Evolutionary conservation across 2,113 vertebrate species (phyloP).

Genomic region (Calypte anna): DNA sequence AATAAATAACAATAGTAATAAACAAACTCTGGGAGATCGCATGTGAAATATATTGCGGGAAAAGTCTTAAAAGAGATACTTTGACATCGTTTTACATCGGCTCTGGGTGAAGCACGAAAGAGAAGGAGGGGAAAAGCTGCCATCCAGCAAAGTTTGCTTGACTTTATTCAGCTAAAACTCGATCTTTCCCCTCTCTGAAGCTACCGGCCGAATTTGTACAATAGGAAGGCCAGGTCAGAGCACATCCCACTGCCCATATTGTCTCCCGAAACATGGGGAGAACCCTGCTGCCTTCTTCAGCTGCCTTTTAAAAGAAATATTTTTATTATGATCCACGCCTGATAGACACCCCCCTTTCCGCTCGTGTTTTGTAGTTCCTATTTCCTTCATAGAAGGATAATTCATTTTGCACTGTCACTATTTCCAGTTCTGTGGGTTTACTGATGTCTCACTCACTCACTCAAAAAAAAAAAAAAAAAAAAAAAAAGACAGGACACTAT

Average conservation of each 20-base stretch:
- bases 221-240: conserved; percentile 47
- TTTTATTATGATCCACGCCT: conserved; percentile 37
- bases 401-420: conserved; percentile 71
- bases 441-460: conserved; percentile 59
- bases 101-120: not conserved
- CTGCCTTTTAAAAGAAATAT: not conserved
- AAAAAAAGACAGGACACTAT: not conserved
- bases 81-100: not conserved
- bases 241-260: not conserved
- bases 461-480: not conserved
- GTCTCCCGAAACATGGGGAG: conserved; percentile 7
- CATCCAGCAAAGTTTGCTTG: conserved; percentile 44
- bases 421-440: conserved; percentile 68
- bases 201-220: not conserved
- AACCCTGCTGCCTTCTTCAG: not conserved
- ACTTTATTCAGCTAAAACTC: conserved; percentile 29
- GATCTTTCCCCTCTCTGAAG: not conserved
- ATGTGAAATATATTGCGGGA: not conserved
- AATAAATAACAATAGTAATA: not conserved
- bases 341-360: conserved; percentile 61
- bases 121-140: not conserved
- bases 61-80: not conserved
- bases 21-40: not conserved
- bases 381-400: conserved; percentile 58
- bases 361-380: conserved; percentile 64